Percentiles rank a stretch among this genome's conserved stretches.
phyloP scores from a whole-genome alignment of 2,888 invertebrate species.

The Salpingus planirostris region DNA sequence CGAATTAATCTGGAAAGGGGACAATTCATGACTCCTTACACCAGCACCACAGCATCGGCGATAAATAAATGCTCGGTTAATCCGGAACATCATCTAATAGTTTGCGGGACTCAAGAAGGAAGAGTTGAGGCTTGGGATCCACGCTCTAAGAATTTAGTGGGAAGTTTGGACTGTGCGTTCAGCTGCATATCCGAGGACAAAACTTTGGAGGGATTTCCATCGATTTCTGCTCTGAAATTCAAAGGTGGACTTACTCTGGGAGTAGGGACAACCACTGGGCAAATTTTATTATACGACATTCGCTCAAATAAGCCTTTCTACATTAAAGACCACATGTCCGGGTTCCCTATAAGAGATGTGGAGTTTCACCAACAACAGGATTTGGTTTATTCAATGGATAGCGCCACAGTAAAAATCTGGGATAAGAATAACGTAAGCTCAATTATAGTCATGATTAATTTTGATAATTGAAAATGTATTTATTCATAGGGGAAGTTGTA shows the following conservation, averaged over 20 bases:
- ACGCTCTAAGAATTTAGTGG: slow-evolving; percentile 65
- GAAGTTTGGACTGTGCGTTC: slow-evolving; percentile 75
- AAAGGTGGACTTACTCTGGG: slow-evolving; percentile 69
- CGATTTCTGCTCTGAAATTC: slow-evolving; percentile 70
- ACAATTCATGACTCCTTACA: slow-evolving; percentile 80
- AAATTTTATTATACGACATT: slow-evolving; percentile 90
- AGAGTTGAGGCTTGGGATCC: slow-evolving; percentile 97
- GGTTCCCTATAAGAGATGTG: slow-evolving; percentile 79
- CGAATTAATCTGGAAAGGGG: slow-evolving; percentile 93
- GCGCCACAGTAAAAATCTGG: slow-evolving; percentile 85
- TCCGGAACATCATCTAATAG: slow-evolving; percentile 77
- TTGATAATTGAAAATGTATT: slow-evolving; percentile 1
- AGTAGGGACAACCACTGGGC: slow-evolving; percentile 90
- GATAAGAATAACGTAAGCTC: slow-evolving; percentile 66
- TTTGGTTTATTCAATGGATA: slow-evolving; percentile 82
- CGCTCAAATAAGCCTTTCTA: slow-evolving; percentile 80
- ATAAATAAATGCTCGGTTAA: slow-evolving; percentile 82
- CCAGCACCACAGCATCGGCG: slow-evolving; percentile 62
- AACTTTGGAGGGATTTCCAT: too few relatives aligned
- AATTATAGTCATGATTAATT: neutral
- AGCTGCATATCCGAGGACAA: slow-evolving; percentile 49
- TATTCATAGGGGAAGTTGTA: slow-evolving; percentile 75
- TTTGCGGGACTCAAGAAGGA: slow-evolving; percentile 84
- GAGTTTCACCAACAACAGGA: slow-evolving; percentile 75
- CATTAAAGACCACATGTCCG: slow-evolving; percentile 93